Base-by-base conservation (phyloP, 2,888 invertebrate species). In the Petrolisthes manimaculis region DNA sequence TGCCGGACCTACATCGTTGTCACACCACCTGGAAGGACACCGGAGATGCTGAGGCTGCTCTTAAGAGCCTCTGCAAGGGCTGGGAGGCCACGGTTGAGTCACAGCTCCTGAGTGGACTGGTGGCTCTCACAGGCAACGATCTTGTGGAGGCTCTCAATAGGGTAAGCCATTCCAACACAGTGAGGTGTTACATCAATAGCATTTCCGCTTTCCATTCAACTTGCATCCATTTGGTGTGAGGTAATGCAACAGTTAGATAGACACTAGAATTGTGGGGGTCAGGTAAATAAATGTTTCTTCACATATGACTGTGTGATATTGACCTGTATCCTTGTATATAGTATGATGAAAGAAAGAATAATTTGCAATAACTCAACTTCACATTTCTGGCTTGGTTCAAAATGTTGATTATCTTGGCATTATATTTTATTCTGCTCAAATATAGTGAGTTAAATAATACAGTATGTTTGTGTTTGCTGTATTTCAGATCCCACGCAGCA, bases 1-100 rank as follows among this genome's bases (percentile, higher is more conserved):
- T 94, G 9, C 93, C 93, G 4, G 94, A 95, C 87, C 93, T 96
- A 91, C 93, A 94, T 14, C 93, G 93, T 75, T 96, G 96, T 14
- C 95, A 97, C 91, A 93, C 94, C 74, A 92, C 94, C 14, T 98
- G 96, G 95, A 93, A 93, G 92, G 93, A 94, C 87, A 95, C 95
- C 0, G 94, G 95, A 54, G 94, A 97, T 92, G 93, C 94, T 55
- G 94, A 97, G 92, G 93, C 94, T 80, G 96, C 96, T 2, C 91
- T 93, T n/a, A 91, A 91, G 37, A 91, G 92, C 82, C 91, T 93
- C 21, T 89, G 88, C 18, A 87, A 75, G 67, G 89, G 90, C 61
- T 92, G 92, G 74, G 92, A 92, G 84, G 92, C 93, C 53, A 93
- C 93, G 81, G 93, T 96, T 5, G 97, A 98, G 93, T 95, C 95